Conservation (phyloP, 2,113 vertebrate species). For the Anguilla rostrata region DNA sequence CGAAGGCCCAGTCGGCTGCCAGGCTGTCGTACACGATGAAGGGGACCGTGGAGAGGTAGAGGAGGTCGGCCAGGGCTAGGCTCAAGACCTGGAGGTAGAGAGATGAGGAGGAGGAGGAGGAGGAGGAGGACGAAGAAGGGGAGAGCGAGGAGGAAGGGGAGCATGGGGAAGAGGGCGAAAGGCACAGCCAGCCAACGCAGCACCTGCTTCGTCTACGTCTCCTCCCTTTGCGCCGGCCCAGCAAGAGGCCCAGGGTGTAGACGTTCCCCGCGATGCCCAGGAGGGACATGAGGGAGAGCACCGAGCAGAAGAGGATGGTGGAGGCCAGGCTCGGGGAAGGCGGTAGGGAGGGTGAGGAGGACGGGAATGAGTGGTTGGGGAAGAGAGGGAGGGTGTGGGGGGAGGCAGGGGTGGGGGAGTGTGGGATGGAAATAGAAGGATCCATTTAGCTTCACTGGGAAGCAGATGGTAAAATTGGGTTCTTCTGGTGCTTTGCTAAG, state of each 20-base stretch:
- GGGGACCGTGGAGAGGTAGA: conserved; percentile 78
- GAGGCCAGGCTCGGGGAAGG: conserved; percentile 69
- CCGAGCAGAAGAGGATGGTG: conserved; percentile 73
- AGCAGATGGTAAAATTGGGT: conserved; percentile 9
- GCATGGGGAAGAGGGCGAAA: conserved; percentile 50
- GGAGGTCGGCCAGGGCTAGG: conserved; percentile 77
- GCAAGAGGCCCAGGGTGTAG: conserved; percentile 74
- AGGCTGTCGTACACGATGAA: conserved; percentile 81
- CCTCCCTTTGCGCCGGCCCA: conserved; percentile 62
- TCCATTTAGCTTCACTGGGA: conserved; percentile 56
- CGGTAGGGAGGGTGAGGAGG: conserved; percentile 61
- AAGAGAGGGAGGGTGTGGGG: conserved; percentile 48
- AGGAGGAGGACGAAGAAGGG: conserved; percentile 45
- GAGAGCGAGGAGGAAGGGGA: conserved; percentile 53
- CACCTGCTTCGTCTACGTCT: conserved; percentile 48
- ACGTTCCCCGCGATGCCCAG: conserved; percentile 77
- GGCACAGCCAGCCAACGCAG: conserved; percentile 60
- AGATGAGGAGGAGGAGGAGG: conserved; percentile 60
- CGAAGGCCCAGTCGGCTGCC: conserved; percentile 77
- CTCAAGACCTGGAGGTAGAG: conserved; percentile 78
- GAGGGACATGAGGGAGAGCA: conserved; percentile 76
- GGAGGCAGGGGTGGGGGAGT: conserved; percentile 49
- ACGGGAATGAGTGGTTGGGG: conserved; percentile 58
- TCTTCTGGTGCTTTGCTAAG: background rate
- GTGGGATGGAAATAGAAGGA: conserved; percentile 51